Evolutionary conservation across 2,113 vertebrate species (phyloP).

Genomic region (Heliornis fulica): DNA sequence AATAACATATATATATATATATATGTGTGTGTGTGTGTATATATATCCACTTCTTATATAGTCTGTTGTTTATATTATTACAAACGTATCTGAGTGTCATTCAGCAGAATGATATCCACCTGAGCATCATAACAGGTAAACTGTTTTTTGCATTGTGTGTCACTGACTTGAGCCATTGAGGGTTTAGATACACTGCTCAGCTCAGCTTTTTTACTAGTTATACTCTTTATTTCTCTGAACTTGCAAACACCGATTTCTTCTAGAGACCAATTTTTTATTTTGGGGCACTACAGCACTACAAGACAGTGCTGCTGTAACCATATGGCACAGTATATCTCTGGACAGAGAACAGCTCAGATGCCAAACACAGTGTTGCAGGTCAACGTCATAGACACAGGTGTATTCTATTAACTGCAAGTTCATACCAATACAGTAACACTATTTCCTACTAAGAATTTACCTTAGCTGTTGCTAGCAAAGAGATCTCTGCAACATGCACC

Average conservation of each 20-base stretch:
- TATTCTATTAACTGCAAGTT: background rate
- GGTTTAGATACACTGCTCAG: background rate
- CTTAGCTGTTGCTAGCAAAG: background rate
- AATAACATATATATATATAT: too few species aligned
- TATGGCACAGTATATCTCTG: background rate
- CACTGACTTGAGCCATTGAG: background rate
- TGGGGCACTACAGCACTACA: background rate
- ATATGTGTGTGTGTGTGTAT: too few species aligned
- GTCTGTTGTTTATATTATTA: background rate
- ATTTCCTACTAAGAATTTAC: background rate
- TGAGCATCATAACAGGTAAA: rapidly evolving
- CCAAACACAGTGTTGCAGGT: background rate
- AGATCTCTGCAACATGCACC: background rate
- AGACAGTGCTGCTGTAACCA: background rate
- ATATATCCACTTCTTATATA: background rate
- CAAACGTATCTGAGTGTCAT: background rate
- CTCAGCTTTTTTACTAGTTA: background rate
- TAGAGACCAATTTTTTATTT: background rate
- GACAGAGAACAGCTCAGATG: background rate
- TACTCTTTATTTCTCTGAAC: background rate
- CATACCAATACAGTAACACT: background rate
- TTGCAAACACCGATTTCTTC: background rate
- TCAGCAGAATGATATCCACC: background rate
- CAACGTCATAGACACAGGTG: background rate
- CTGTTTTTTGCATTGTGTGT: background rate